Evolutionary conservation across 1,140 invertebrate genomes (phyloP), one percentile per base, ranked within the genome.

Genomic region (Acromyrmex heyeri): DNA sequence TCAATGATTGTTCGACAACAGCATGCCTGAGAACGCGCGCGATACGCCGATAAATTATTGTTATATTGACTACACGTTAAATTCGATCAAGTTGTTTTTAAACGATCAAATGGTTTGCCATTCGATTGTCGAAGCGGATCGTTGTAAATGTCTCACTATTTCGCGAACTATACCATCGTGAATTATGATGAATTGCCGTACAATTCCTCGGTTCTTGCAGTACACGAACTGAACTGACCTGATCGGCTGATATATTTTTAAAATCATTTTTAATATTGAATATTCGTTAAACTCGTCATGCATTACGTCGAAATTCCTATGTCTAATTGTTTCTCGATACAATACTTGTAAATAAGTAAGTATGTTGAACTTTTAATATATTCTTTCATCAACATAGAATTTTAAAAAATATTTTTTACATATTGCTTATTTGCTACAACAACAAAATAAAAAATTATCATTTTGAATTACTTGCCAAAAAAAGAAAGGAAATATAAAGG

Each of bases 11-110:
- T 8, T 44, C 50, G 55, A 83, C 30, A 27, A 10, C 48, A 34
- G 27, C n/a, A 14, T 12, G 38, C n/a, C 21, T 14, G 5, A 82
- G 79, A 61, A 82, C 27, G 65, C 24, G 18, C 75, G 75, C 27
- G 61, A 89, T 67, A 81, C 34, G 76, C 78, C 81, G 88, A 82
- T 72, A 82, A 89, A 86, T 59, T 44, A 55, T 62, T 21, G 21
- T 86, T 64, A 55, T 64, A 86, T 82, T 48, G 77, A 24, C 82
- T 55, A 16, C 18, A 48, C 73, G 57, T 82, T 89, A 76, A 89
- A 57, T 21, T 81, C 30, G 62, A 44, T 34, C 34, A 27, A 83
- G 24, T 75, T 83, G 79, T 50, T 69, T 69, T 86, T 89, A 70
- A 89, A 57, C 21, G 48, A 27, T 34, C 50, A 44, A 83, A 38